Evolutionary conservation across 2,797 vertebrate genomes (phyloP).

Genomic region (Eidolon dupreanum): DNA sequence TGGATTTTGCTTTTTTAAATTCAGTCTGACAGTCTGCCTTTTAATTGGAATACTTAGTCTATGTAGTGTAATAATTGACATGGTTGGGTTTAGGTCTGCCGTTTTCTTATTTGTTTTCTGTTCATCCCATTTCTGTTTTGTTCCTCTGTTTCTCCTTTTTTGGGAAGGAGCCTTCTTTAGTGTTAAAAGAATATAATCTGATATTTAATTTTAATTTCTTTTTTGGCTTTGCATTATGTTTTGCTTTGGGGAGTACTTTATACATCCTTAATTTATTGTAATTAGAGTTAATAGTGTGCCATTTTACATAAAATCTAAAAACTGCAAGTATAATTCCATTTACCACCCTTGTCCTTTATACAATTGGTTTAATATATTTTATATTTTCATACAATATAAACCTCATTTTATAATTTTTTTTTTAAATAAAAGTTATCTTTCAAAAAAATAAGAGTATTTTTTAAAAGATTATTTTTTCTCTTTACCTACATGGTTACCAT

Average conservation of each 20-base stretch:
- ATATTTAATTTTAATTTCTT: slow-evolving; percentile 17
- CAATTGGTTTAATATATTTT: neutral
- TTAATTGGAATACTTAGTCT: neutral
- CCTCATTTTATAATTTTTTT: neutral
- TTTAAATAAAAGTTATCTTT: neutral
- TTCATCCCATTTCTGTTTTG: neutral
- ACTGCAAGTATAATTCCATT: neutral
- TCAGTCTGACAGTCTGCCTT: neutral
- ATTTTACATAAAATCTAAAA: neutral
- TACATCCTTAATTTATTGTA: neutral
- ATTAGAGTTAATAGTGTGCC: neutral
- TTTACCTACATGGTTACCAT: neutral
- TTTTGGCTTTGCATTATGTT: neutral
- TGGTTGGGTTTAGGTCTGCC: neutral
- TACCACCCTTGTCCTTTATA: neutral
- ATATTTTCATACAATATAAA: neutral
- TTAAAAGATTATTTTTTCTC: neutral
- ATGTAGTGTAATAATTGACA: neutral
- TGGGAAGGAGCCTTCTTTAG: neutral
- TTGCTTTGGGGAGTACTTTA: neutral
- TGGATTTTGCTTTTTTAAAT: neutral
- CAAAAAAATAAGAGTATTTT: neutral
- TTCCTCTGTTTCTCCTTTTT: neutral
- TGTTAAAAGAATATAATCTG: neutral
- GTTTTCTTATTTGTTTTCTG: neutral